Evolutionary conservation across 1,140 invertebrate genomes (phyloP).

Genomic region (Harpegnathos saltator): DNA sequence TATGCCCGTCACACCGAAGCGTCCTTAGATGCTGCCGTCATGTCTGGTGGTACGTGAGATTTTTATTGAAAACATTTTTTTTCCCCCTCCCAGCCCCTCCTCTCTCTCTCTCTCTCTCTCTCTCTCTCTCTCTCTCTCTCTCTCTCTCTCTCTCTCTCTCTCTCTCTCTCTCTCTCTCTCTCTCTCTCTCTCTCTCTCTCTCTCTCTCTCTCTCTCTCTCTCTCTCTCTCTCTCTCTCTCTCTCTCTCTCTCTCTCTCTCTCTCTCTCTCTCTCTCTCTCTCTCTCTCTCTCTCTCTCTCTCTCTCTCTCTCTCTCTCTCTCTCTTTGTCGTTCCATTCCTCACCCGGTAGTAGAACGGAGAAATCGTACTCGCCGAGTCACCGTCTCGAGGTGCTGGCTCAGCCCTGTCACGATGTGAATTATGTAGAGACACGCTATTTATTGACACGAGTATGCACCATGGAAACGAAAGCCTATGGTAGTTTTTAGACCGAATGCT

Average conservation of each 20-base stretch:
- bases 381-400: not conserved
- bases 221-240: not conserved
- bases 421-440: not conserved
- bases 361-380: not conserved
- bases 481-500: not conserved
- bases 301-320: not conserved
- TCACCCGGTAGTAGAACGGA: not conserved
- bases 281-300: not conserved
- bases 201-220: not conserved
- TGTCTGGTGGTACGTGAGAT: conserved; percentile 70
- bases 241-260: not conserved
- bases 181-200: not conserved
- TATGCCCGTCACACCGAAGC: conserved; percentile 28
- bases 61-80: not conserved
- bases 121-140: not conserved
- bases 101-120: not conserved
- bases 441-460: not conserved
- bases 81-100: too few species aligned
- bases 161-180: not conserved
- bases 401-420: not conserved
- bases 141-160: not conserved
- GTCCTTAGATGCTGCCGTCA: conserved; percentile 51
- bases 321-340: too few species aligned
- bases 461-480: not conserved
- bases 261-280: not conserved